A percentile compares a stretch with the other conserved stretches of the same genome.
Evolutionary conservation across 2,113 vertebrate species (phyloP).

Genomic region (Seriola rivoliana): DNA sequence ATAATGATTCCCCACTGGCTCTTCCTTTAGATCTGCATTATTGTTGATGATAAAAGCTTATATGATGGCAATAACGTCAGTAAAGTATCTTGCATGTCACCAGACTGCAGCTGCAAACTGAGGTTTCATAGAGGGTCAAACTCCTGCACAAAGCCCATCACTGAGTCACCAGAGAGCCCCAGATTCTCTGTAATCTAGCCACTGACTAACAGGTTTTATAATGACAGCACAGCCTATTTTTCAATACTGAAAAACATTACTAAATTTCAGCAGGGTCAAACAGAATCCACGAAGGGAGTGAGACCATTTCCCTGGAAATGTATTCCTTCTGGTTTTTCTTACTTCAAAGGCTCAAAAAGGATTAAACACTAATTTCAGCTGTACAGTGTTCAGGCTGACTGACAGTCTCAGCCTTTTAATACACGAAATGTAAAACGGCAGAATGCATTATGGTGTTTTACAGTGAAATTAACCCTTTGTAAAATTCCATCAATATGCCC

Average conservation of each 20-base stretch:
- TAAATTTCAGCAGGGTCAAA: neutral
- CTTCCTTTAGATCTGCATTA: neutral
- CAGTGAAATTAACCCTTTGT: neutral
- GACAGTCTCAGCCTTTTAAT: neutral
- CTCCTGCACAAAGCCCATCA: neutral
- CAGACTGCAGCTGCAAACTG: neutral
- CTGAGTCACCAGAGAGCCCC: neutral
- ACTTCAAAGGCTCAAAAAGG: conserved; percentile 19
- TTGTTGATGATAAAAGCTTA: neutral
- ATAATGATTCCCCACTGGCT: neutral
- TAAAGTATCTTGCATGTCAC: conserved; percentile 1
- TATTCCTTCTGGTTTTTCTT: neutral
- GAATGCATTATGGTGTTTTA: neutral
- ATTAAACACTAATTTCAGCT: conserved; percentile 3
- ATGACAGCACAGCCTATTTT: neutral
- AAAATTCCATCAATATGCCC: neutral
- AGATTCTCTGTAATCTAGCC: neutral
- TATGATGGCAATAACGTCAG: neutral
- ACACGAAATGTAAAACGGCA: neutral
- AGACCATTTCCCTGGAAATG: neutral
- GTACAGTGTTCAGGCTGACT: neutral
- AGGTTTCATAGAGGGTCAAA: neutral
- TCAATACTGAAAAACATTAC: neutral
- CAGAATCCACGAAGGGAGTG: neutral
- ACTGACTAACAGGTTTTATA: neutral